Evolutionary conservation across 2,888 invertebrate genomes (phyloP).

Genomic region (Chymomyza fuscimana): DNA sequence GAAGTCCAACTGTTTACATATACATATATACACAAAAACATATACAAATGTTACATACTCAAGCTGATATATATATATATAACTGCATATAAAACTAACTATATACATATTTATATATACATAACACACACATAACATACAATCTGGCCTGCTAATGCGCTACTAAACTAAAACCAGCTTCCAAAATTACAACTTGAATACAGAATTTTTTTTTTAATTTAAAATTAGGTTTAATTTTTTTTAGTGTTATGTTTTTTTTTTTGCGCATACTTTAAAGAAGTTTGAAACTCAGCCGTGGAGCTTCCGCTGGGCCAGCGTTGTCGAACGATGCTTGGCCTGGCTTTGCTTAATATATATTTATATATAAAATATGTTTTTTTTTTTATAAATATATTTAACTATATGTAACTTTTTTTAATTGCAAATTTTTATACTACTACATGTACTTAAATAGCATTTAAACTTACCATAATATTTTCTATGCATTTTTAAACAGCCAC

Average conservation of each 20-base stretch:
- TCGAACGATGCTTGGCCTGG: constrained; percentile 58
- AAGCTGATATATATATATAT: constrained; percentile 11
- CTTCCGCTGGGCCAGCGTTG: constrained; percentile 58
- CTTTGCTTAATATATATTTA: constrained; percentile 23
- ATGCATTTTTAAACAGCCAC: constrained; percentile 46
- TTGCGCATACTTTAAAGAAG: constrained; percentile 24
- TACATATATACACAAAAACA: constrained; percentile 20
- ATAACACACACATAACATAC: constrained; percentile 5
- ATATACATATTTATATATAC: constrained; percentile 11
- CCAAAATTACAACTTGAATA: constrained; percentile 9
- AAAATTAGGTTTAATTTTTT: constrained; percentile 12
- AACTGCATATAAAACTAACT: constrained; percentile 10
- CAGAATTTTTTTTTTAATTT: constrained; percentile 12
- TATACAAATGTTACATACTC: constrained; percentile 22
- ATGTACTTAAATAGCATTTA: constrained; percentile 33
- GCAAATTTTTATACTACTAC: constrained; percentile 2
- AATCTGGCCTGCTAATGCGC: neutral
- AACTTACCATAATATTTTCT: constrained; percentile 19
- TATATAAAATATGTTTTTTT: constrained; percentile 25
- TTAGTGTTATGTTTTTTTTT: constrained; percentile 23
- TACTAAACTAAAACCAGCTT: neutral
- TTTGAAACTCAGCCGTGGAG: constrained; percentile 62
- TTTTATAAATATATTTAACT: constrained; percentile 6
- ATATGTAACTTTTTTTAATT: constrained; percentile 34
- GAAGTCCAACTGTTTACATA: constrained; percentile 56